A percentile compares a stretch with the other conserved stretches of the same genome.
Conservation (phyloP, 92 coral and sea anemone species). For the Palythoa grandiflora region DNA sequence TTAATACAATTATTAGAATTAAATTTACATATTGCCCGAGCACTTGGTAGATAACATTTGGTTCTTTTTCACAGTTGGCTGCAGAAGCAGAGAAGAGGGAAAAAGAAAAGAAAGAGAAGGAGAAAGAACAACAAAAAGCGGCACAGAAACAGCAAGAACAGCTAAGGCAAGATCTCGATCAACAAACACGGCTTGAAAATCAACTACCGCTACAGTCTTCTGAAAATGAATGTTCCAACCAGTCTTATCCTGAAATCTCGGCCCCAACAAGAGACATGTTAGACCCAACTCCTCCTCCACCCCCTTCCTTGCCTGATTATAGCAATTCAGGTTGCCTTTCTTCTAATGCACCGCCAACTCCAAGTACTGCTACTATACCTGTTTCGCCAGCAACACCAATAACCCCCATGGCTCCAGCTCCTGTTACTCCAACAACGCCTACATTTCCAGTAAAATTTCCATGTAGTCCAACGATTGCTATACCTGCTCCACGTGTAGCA, state of each 20-base stretch:
- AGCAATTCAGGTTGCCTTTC: slow-evolving; percentile 9
- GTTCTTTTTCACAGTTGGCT: slow-evolving; percentile 19
- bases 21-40: background rate
- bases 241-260: slow-evolving; percentile 23
- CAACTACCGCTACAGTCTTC: slow-evolving; percentile 23
- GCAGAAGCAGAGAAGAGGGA: slow-evolving; percentile 44
- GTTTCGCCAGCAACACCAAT: slow-evolving; percentile 74
- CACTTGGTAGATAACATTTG: background rate
- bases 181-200: slow-evolving; percentile 22
- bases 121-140: slow-evolving; percentile 33
- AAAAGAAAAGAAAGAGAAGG: slow-evolving; percentile 39
- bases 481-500: background rate
- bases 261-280: slow-evolving; percentile 38
- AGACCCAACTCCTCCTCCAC: slow-evolving; percentile 40
- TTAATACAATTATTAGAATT: too few relatives aligned
- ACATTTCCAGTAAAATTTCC: slow-evolving; percentile 60
- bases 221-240: slow-evolving; percentile 34
- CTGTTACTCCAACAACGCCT: slow-evolving; percentile 76
- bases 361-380: slow-evolving; percentile 53
- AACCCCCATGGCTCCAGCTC: slow-evolving; percentile 76
- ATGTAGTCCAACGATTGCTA: slow-evolving; percentile 27
- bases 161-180: slow-evolving; percentile 33
- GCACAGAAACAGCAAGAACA: slow-evolving; percentile 48
- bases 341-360: slow-evolving; percentile 42
- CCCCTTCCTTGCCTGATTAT: slow-evolving; percentile 23